phyloP scores from a whole-genome alignment of 2,797 vertebrate genomes.

The Siniperca obscura region DNA sequence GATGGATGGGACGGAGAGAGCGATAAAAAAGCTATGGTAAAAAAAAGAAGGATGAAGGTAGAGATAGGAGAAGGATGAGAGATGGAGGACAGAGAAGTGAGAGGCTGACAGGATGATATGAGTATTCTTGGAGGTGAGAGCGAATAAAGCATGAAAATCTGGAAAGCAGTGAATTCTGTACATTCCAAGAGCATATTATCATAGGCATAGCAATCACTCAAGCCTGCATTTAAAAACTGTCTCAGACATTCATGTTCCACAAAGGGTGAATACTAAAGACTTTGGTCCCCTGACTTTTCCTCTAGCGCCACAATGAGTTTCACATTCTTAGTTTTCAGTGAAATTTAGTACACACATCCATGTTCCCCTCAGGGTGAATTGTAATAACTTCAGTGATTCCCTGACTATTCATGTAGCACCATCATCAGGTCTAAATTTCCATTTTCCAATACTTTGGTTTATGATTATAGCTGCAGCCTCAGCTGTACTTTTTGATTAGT shows the following conservation, averaged over 20 bases:
- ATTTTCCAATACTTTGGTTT: background rate
- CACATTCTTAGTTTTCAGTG: background rate
- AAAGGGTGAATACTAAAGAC: background rate
- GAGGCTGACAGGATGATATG: constrained; percentile 75
- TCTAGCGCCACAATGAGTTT: background rate
- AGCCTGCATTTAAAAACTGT: constrained; percentile 44
- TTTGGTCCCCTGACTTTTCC: background rate
- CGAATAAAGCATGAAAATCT: constrained; percentile 66
- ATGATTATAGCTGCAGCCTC: background rate
- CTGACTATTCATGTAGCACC: background rate
- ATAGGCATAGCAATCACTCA: constrained; percentile 56
- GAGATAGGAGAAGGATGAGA: constrained; percentile 70
- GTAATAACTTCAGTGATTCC: background rate
- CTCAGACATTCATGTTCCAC: constrained; percentile 4
- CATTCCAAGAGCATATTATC: constrained; percentile 62
- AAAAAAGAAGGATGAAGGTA: constrained; percentile 59
- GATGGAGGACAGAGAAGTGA: constrained; percentile 68
- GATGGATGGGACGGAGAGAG: constrained; percentile 77
- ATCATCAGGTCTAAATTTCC: background rate
- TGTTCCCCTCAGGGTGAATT: background rate
- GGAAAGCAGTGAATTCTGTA: constrained; percentile 69
- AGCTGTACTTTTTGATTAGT: background rate
- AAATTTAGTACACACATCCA: background rate
- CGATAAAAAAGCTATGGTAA: constrained; percentile 76
- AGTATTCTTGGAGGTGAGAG: constrained; percentile 67